Base-by-base conservation (phyloP, 1,140 invertebrate genomes). In the Pentalonia nigronervosa region DNA sequence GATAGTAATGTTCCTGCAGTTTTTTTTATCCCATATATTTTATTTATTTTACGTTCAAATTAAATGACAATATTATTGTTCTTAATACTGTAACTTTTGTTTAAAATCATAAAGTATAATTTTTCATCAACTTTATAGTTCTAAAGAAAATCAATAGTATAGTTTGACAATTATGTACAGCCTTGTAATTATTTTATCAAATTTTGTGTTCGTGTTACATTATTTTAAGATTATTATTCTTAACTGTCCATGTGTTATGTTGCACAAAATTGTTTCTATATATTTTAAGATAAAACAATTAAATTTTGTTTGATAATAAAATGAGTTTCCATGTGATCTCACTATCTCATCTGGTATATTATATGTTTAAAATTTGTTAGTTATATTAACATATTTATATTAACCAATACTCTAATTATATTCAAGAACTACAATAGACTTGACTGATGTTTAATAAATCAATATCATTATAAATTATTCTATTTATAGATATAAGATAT, bases 321-420 rank as follows among this genome's bases (percentile, higher is more conserved):
- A 60, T 21, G 25, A 30, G 36, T 60, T 90, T 90, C 21, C n/a
- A 41, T 90, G 36, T 88, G 87, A 90, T 90, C 88, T 90, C 88
- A 90, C 36, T 34, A 90, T 30, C 47, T 34, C 25, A 45, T 14
- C 3, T n/a, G 60, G 30, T 76, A 76, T 17, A 76, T 76, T 76
- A 76, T 76, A 60, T 60, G 17, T 90, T 90, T 45, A 60, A 41
- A 60, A 60, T 60, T 53, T 41, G 53, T 56, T 90, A 89, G 47
- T 11, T 89, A 34, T 36, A 34, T 36, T 14, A 47, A 47, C 17
- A 45, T 86, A 47, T 86, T 86, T 83, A 36, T 83, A 23, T 83
- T 9, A 76, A 76, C 60, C 30, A 76, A 6, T 76, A 76, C 14
- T n/a, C 14, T n/a, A 17, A 17, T 34, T 14, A n/a, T 76, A 76